Evolutionary conservation across 1,140 invertebrate genomes (phyloP).

Genomic region (Gyrodactylus salaris): DNA sequence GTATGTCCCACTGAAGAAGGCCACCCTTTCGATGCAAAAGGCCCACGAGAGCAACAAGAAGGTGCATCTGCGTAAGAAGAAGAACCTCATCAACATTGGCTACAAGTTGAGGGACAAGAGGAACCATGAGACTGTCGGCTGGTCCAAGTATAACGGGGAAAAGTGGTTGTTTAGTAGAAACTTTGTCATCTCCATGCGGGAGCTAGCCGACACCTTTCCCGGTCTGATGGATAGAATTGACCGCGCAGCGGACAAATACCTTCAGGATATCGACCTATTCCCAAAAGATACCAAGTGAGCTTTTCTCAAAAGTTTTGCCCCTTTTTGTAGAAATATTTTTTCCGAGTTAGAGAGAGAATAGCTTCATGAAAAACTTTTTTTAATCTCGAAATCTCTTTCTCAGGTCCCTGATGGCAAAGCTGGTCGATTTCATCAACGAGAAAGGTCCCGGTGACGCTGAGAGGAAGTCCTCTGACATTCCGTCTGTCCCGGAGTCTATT

Average conservation of each 20-base stretch:
- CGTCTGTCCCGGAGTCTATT: not conserved
- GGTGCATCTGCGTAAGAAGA: too few species aligned
- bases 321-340: too few species aligned
- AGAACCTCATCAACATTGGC: not conserved
- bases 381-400: not conserved
- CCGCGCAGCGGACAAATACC: not conserved
- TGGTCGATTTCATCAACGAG: not conserved
- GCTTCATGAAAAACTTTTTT: too few species aligned
- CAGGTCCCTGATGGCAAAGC: not conserved
- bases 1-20: not conserved
- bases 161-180: not conserved
- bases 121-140: not conserved
- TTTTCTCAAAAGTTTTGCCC: not conserved
- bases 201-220: not conserved
- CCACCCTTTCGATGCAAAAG: not conserved
- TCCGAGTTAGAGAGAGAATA: too few species aligned
- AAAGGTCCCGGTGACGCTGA: not conserved
- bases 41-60: not conserved
- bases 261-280: not conserved
- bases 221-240: not conserved
- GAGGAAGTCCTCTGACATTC: not conserved
- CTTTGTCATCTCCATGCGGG: not conserved
- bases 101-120: not conserved
- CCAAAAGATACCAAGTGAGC: not conserved
- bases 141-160: not conserved